These are phyloP conservation scores for Diplodus puntazzo DNA, from an alignment of 2,797 vertebrate genomes.

Conservation along the genomic window DNA sequence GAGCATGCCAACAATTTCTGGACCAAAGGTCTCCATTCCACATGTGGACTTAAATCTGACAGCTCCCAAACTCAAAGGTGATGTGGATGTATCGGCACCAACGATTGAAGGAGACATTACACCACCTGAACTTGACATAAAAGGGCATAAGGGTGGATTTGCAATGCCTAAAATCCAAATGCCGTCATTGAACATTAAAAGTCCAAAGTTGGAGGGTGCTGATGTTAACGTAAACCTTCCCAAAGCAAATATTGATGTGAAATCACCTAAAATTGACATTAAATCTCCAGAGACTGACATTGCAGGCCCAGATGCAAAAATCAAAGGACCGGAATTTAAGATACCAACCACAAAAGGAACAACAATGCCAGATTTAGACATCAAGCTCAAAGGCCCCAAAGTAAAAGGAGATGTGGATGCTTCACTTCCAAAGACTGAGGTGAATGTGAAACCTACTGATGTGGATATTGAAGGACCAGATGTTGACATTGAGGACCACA, in stretches of 20 bases:
- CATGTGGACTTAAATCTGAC: conserved; percentile 46
- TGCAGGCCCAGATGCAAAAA: neutral
- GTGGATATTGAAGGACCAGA: neutral
- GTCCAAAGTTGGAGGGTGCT: neutral
- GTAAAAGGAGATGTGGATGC: conserved; percentile 40
- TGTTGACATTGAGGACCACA: conserved; percentile 22
- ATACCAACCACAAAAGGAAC: neutral
- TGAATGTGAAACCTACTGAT: too few species aligned
- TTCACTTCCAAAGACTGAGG: too few species aligned
- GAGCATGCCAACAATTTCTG: conserved; percentile 21
- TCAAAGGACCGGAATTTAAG: neutral
- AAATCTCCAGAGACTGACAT: neutral
- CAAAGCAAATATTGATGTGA: neutral
- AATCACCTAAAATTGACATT: neutral
- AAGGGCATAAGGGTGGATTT: neutral
- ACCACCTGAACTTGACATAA: neutral
- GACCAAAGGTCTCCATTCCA: conserved; percentile 25
- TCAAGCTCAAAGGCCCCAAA: conserved; percentile 63
- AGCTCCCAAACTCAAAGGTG: conserved; percentile 37
- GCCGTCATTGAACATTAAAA: neutral
- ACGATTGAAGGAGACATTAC: conserved; percentile 38
- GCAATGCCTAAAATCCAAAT: neutral
- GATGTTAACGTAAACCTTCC: neutral
- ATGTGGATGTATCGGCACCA: conserved; percentile 39
- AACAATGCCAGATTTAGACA: conserved; percentile 35